A percentile compares a stretch with the other conserved stretches of the same genome.
Evolutionary conservation across 2,888 invertebrate genomes (phyloP).

Genomic region (Drosophila formosana): DNA sequence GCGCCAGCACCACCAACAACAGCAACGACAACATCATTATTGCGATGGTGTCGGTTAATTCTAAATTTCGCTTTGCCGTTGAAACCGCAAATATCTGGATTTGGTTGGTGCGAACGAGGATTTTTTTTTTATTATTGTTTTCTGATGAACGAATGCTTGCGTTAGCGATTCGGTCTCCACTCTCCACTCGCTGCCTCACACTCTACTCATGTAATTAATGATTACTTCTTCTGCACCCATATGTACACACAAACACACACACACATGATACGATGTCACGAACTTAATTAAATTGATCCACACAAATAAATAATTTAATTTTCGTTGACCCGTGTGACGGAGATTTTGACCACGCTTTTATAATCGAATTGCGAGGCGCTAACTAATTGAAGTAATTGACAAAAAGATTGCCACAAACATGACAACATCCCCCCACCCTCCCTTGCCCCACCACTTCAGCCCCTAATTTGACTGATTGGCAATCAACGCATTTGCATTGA

Average conservation of each 20-base stretch:
- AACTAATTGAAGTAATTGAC: conserved; percentile 37
- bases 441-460: not conserved
- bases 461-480: conserved; percentile 10
- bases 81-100: conserved; percentile 63
- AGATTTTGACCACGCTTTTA: conserved; percentile 22
- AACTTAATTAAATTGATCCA: conserved; percentile 23
- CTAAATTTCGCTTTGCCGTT: conserved; percentile 39
- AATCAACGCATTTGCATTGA: conserved; percentile 14
- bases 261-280: conserved; percentile 1
- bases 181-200: conserved; percentile 5
- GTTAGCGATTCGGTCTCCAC: conserved; percentile 19
- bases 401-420: conserved; percentile 4
- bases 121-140: conserved; percentile 37
- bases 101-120: conserved; percentile 50
- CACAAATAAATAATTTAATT: conserved; percentile 27
- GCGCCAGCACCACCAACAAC: conserved; percentile 6
- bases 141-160: conserved; percentile 35
- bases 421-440: not conserved
- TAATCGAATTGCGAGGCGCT: conserved; percentile 26
- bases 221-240: conserved; percentile 26
- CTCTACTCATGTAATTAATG: conserved; percentile 41
- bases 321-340: conserved; percentile 21
- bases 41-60: conserved; percentile 27
- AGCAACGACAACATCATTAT: conserved; percentile 3
- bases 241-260: not conserved